These are phyloP conservation scores for Eulemur coronatus DNA, from an alignment of 2,797 vertebrate species.

Conservation along the genomic window DNA sequence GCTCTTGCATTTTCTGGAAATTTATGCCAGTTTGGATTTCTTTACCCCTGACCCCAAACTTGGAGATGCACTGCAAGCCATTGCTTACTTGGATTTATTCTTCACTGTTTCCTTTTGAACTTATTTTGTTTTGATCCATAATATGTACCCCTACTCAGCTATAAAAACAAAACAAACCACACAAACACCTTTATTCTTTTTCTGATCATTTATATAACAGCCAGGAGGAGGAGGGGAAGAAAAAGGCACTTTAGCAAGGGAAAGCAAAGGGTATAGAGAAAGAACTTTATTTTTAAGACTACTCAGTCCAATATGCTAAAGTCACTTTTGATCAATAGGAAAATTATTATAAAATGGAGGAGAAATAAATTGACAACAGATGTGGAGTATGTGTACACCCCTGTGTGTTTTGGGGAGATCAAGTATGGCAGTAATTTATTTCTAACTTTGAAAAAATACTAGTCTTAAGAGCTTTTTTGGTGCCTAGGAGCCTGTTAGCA, in stretches of 20 bases:
- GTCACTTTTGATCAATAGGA: conserved; percentile 3
- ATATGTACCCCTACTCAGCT: neutral
- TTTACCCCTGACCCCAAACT: neutral
- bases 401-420: neutral
- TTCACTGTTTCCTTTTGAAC: neutral
- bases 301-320: neutral
- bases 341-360: conserved; percentile 24
- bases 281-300: conserved; percentile 9
- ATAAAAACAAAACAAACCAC: conserved; percentile 1
- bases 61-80: neutral
- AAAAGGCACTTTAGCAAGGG: neutral
- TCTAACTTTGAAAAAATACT: conserved; percentile 44
- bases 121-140: neutral
- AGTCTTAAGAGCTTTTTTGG: conserved; percentile 31
- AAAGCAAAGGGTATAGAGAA: neutral
- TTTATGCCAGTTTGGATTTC: neutral
- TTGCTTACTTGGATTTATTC: neutral
- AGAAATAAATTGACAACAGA: conserved; percentile 48
- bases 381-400: neutral
- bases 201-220: neutral
- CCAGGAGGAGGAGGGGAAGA: neutral
- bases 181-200: neutral
- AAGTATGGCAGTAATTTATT: conserved; percentile 48
- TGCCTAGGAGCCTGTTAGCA: neutral
- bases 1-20: conserved; percentile 5